phyloP scores from a whole-genome alignment of 2,888 invertebrate genomes.

The Nyleta sp. region DNA sequence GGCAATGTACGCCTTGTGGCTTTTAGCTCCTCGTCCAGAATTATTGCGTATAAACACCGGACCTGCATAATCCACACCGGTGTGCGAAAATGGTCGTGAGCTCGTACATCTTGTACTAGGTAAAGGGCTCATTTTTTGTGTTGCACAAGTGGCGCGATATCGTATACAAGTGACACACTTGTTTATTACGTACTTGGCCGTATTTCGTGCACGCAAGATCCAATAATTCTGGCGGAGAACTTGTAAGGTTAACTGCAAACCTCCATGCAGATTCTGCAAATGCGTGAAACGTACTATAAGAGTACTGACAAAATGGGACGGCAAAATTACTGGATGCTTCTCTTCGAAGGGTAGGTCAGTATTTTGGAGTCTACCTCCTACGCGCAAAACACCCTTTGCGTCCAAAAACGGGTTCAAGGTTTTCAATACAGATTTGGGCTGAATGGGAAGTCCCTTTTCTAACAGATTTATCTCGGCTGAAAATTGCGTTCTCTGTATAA shows the following conservation, averaged over 20 bases:
- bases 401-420: not conserved
- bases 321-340: not conserved
- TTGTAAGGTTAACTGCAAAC: conserved; percentile 42
- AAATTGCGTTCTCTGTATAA: no score
- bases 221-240: conserved; percentile 46
- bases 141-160: not conserved
- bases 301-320: not conserved
- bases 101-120: not conserved
- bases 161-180: conserved; percentile 27
- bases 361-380: not conserved
- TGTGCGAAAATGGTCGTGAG: not conserved
- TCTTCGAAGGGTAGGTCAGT: not conserved
- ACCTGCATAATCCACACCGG: conserved; percentile 14
- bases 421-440: no score
- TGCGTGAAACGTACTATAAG: not conserved
- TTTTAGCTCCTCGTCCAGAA: not conserved
- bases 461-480: no score
- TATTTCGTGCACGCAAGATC: conserved; percentile 28
- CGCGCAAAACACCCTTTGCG: not conserved
- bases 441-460: no score
- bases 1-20: not conserved
- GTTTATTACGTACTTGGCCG: conserved; percentile 3
- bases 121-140: conserved; percentile 21
- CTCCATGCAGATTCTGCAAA: conserved; percentile 36
- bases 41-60: not conserved